phyloP scores from a whole-genome alignment of 2,113 vertebrate species.

The Triplophysa dalaica region DNA sequence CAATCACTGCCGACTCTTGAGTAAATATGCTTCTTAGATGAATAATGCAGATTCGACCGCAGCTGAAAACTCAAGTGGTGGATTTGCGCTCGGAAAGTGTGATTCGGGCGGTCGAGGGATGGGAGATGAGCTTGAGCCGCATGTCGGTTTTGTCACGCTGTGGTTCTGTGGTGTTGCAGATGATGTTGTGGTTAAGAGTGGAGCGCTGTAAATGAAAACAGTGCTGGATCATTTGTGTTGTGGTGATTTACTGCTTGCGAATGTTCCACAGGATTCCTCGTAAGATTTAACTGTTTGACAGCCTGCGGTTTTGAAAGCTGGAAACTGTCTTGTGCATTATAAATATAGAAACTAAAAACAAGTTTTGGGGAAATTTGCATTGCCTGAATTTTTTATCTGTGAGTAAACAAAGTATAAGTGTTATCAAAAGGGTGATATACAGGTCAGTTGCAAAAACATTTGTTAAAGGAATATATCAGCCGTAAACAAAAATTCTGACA shows the following conservation, averaged over 20 bases:
- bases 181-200: not conserved
- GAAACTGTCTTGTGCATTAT: not conserved
- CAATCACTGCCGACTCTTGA: conserved; percentile 42
- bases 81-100: conserved; percentile 8
- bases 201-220: not conserved
- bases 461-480: too few species aligned
- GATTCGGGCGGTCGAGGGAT: conserved; percentile 6
- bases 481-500: too few species aligned
- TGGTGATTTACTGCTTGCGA: not conserved
- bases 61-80: conserved; percentile 21
- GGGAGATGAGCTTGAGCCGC: not conserved
- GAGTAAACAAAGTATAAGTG: not conserved
- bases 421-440: not conserved
- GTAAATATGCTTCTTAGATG: conserved; percentile 42
- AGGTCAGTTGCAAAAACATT: too few species aligned
- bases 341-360: not conserved
- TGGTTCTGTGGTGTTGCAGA: not conserved
- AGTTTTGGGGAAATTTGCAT: not conserved
- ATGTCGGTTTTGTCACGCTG: not conserved
- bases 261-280: not conserved
- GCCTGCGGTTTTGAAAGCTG: not conserved
- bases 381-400: not conserved
- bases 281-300: conserved; percentile 1
- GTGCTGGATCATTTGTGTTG: not conserved
- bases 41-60: conserved; percentile 36